phyloP scores from a whole-genome alignment of 2,888 invertebrate genomes.

The Sialis fuliginosa region DNA sequence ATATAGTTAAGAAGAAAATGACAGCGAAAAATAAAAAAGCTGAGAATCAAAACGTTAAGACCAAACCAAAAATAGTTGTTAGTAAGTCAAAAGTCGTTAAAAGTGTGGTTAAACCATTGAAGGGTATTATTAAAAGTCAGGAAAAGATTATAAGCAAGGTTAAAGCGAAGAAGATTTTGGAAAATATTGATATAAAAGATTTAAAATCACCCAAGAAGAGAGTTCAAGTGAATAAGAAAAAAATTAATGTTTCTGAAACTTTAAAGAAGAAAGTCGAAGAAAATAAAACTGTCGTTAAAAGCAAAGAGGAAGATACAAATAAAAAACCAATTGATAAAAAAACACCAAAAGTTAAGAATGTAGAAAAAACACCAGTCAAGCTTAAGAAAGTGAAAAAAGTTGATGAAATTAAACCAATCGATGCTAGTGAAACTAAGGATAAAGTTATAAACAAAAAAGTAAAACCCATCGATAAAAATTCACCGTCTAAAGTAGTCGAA shows the following conservation, averaged over 20 bases:
- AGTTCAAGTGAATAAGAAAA: not conserved
- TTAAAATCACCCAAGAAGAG: not conserved
- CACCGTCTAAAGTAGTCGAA: too few relatives aligned
- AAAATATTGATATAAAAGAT: too few relatives aligned
- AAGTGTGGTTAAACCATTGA: too few relatives aligned
- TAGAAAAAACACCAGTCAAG: slow-evolving; percentile 22
- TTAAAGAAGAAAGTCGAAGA: not conserved
- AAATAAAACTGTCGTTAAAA: not conserved
- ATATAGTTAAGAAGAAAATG: not conserved
- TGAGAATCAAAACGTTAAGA: not conserved
- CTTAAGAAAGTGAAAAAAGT: slow-evolving; percentile 9
- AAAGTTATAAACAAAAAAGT: slow-evolving; percentile 4
- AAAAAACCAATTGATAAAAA: not conserved
- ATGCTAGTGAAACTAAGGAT: slow-evolving; percentile 20
- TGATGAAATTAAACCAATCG: not conserved
- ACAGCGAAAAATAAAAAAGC: not conserved
- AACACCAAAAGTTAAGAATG: slow-evolving; percentile 10
- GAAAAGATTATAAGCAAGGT: too few relatives aligned
- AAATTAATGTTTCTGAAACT: not conserved
- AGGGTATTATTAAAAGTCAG: too few relatives aligned
- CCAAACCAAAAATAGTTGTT: not conserved
- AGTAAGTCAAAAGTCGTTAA: not conserved
- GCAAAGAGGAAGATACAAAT: not conserved
- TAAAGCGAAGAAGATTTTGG: too few relatives aligned
- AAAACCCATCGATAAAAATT: too few relatives aligned